Conservation (phyloP, 1,140 invertebrate genomes). For the Metopolophium dirhodum region DNA sequence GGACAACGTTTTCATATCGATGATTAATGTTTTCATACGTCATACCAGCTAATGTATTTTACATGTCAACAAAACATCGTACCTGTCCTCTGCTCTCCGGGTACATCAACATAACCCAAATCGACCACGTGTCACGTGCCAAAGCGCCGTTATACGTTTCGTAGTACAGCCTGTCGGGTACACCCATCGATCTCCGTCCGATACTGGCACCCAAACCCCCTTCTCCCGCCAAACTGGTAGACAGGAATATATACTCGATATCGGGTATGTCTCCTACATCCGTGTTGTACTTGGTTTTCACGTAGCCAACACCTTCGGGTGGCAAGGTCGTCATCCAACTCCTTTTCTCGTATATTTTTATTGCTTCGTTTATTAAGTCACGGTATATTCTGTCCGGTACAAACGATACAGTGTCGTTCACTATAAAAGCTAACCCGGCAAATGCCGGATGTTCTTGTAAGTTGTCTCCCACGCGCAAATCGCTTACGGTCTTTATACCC, state of each 20-base stretch:
- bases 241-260: slow-evolving; percentile 63
- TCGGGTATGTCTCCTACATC: slow-evolving; percentile 62
- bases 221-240: slow-evolving; percentile 58
- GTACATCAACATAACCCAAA: slow-evolving; percentile 75
- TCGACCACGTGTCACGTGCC: slow-evolving; percentile 62
- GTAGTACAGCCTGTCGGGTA: slow-evolving; percentile 62
- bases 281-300: slow-evolving; percentile 66
- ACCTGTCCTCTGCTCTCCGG: slow-evolving; percentile 78
- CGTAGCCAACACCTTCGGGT: slow-evolving; percentile 75
- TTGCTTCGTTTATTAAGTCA: slow-evolving; percentile 58
- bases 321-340: slow-evolving; percentile 66
- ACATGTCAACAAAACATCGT: not conserved
- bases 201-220: slow-evolving; percentile 60
- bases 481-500: slow-evolving; percentile 67
- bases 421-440: slow-evolving; percentile 71
- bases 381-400: slow-evolving; percentile 64
- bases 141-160: slow-evolving; percentile 63
- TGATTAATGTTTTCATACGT: too few species aligned
- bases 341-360: slow-evolving; percentile 7
- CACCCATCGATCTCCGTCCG: slow-evolving; percentile 62
- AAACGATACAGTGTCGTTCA: slow-evolving; percentile 65
- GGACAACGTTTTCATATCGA: not conserved
- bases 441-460: slow-evolving; percentile 80
- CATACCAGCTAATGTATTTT: not conserved
- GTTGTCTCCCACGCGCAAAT: slow-evolving; percentile 81